Evolutionary conservation across 2,797 vertebrate species (phyloP), one percentile per base, ranked within the genome.

Genomic region (Danio albolineatus): DNA sequence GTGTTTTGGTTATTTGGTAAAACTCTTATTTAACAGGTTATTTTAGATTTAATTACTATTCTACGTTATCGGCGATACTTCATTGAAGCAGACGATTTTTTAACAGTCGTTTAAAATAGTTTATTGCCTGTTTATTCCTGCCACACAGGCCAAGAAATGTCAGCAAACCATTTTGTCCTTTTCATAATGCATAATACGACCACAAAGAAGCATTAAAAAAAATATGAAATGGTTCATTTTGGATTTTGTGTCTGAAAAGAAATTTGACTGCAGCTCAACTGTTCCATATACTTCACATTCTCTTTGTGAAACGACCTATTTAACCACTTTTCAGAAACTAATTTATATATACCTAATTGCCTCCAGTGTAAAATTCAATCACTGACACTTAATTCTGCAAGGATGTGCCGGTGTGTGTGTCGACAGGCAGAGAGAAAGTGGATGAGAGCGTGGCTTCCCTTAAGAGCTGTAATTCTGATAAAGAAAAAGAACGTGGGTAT

Each of bases 321-420:
- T 71, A 79, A 54, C 56, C 66, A 79, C 66, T 79, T 79, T 71
- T 53, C 36, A 43, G 49, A 79, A 79, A 61, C 66, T 62, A 62
- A 79, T 71, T 79, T 79, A 51, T 71, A 79, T 44, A 61, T 61
- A 78, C 66, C 76, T 79, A 79, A 71, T 51, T 71, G 66, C 76
- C 67, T 79, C 54, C 19, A 54, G 76, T 53, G 67, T 71, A 51
- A 79, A 79, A 61, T 62, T 79, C 36, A 79, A 79, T 78, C 66
- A 79, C 76, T 79, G 76, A 60, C 46, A 54, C 36, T 70, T 70
- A 51, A 70, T 67, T 78, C 17, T 4, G 2, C 3, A 10, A 44
- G 65, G 69, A 70, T 62, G 56, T 76, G 62, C n/a, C 10, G 54
- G 64, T 67, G 44, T 4, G 48, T 76, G 53, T 61, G 56, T 76